Evolutionary conservation across 2,797 vertebrate species (phyloP).

Genomic region (Poeciliopsis gracilis): DNA sequence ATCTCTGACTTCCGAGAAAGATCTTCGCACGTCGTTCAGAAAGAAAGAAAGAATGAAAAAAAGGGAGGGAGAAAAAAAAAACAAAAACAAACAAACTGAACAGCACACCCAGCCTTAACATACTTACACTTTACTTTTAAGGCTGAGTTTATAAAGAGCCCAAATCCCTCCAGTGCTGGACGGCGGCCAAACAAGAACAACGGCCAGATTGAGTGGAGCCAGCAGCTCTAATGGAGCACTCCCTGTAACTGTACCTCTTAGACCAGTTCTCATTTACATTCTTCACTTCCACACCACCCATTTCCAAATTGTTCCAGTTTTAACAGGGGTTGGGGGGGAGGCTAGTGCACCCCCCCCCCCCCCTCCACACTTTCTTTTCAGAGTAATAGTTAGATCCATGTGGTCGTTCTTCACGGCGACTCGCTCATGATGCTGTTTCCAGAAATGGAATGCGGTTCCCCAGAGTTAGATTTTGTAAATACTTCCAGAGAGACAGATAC

Average conservation of each 20-base stretch:
- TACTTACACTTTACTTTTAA: constrained; percentile 43
- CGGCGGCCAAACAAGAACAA: constrained; percentile 65
- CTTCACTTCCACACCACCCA: constrained; percentile 18
- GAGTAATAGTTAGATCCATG: constrained; percentile 45
- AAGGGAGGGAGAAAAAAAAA: neutral
- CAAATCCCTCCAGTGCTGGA: constrained; percentile 67
- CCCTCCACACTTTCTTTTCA: constrained; percentile 10
- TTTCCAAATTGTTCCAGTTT: neutral
- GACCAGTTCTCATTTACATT: constrained; percentile 34
- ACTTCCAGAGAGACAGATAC: constrained; percentile 68
- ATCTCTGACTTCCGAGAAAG: neutral
- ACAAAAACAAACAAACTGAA: constrained; percentile 1
- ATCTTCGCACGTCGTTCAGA: neutral
- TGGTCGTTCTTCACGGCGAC: constrained; percentile 58
- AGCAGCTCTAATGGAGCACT: constrained; percentile 33
- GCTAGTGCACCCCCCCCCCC: neutral
- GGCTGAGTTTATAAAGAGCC: constrained; percentile 51
- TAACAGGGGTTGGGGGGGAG: neutral
- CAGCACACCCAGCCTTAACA: constrained; percentile 21
- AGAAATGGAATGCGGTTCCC: constrained; percentile 73
- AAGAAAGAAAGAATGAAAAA: too few relatives aligned
- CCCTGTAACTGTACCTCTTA: constrained; percentile 55
- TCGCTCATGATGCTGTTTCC: constrained; percentile 58
- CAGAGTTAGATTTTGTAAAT: constrained; percentile 65
- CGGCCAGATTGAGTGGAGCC: constrained; percentile 63